phyloP scores from a whole-genome alignment of 2,113 vertebrate genomes.

The Hypocryptadius cinnamomeus region DNA sequence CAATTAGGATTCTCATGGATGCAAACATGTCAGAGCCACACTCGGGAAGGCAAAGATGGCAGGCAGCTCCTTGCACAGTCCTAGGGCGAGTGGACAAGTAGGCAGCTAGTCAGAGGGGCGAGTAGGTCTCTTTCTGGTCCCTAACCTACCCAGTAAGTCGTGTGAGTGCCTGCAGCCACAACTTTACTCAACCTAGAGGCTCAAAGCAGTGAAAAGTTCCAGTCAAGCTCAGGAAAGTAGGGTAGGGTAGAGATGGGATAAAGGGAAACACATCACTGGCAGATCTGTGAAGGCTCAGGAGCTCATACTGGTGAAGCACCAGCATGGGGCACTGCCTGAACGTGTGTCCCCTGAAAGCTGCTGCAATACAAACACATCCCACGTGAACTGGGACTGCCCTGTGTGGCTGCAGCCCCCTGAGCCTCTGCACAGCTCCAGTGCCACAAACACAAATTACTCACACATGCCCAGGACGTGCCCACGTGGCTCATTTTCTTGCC shows the following conservation, averaged over 20 bases:
- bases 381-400: background rate
- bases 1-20: background rate
- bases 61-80: background rate
- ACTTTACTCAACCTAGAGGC: rapidly evolving
- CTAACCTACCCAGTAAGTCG: background rate
- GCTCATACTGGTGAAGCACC: background rate
- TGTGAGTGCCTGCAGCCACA: background rate
- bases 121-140: background rate
- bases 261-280: background rate
- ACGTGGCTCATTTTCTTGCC: rapidly evolving
- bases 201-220: background rate
- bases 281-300: background rate
- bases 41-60: background rate
- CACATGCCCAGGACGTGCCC: background rate
- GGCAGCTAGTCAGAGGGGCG: rapidly evolving
- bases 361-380: background rate
- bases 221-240: background rate
- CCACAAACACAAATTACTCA: background rate
- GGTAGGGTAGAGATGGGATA: background rate
- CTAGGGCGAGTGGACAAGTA: background rate
- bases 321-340: background rate
- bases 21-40: background rate
- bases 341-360: background rate
- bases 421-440: background rate
- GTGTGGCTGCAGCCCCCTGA: background rate